Evolutionary conservation across 35 echinoderm and acorn worm genomes (phyloP), one percentile per base, ranked within the genome.

Genomic region (Holothuria glaberrima): DNA sequence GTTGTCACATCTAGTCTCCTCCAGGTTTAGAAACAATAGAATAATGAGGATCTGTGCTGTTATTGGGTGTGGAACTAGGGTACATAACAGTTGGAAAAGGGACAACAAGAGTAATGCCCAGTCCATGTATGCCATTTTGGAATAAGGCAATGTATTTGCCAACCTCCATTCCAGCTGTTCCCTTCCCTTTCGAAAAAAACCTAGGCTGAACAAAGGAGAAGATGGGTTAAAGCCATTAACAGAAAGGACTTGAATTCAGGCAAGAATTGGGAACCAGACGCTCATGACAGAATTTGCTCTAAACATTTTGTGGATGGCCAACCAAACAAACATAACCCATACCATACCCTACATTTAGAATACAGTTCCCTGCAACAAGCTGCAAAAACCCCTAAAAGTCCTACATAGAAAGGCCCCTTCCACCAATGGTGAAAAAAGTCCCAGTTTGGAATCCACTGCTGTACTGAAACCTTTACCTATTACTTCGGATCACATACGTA

Each of bases 241-340:
- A 69, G 66, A 69, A 69, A 69, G 1, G 66, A 69, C 66, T 25
- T 25, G 17, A 69, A 69, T 21, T 25, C 13, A 0, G 66, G 24
- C 66, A 69, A 69, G 66, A 69, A 69, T 30, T 21, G 66, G 66
- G 66, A 69, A 69, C 66, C 66, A 21, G 31, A 69, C 12, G 16
- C 66, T 26, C 66, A 0, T 69, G 66, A 69, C 24, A 69, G 66
- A 25, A 69, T 69, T 10, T 69, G 66, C 24, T 69, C 66, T 1
- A 69, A 17, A 69, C 66, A 69, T 69, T 10, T 69, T 69, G 66
- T 69, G 24, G 66, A 69, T 26, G 66, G 66, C 66, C 66, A 69
- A 25, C 24, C 66, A 16, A 69, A 22, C 1, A 69, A 18, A 69
- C 12, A 69, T 21, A 69, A 21, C 24, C 66, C 66, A 69, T 16